Base-by-base conservation (phyloP, 2,113 vertebrate species). In the Solea senegalensis region DNA sequence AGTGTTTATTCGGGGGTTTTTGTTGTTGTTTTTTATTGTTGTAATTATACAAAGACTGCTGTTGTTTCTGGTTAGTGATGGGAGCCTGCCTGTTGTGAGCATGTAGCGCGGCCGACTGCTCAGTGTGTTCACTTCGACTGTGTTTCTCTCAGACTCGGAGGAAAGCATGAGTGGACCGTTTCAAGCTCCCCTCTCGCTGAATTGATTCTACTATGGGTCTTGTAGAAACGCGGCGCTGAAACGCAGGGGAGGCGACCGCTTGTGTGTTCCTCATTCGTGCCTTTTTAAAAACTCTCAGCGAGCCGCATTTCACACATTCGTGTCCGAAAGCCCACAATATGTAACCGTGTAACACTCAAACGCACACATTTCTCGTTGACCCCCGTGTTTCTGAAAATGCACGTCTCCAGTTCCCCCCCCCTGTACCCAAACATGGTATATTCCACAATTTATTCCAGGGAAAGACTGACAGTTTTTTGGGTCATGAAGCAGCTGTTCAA, bases 381-480 rank as follows among this genome's bases (percentile, higher is more conserved):
- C 6, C 9, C 28, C 2, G 10, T 39, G 70, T 43, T 54, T 10
- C 5, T 1, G 43, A 7, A 52, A 64, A 69, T 8, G 72, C 80
- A 83, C 78, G 67, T 68, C 76, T 44, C 54, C 27, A 10, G 43
- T 63, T 74, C 70, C 76, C 87, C 57, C 92, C 57, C 92, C 84
- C 85, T 88, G 87, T 87, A 69, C 86, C 80, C 61, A 41, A 72
- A 85, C 63, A 80, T 95, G 92, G 91, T 92, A 88, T 89, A 88
- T 91, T 94, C 94, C 93, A 95, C 94, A 94, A 95, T 94, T 95
- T 95, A 94, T 95, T 94, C 94, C 94, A 93, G 94, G 94, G 93
- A 95, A 95, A 95, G 94, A 95, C 94, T 95, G 94, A 95, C 94
- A 95, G 94, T 94, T 95, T 95, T 95, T 95, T 95, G 94, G 94